Evolutionary conservation across 2,888 invertebrate species (phyloP).

Genomic region (Sarcophaga carnaria): DNA sequence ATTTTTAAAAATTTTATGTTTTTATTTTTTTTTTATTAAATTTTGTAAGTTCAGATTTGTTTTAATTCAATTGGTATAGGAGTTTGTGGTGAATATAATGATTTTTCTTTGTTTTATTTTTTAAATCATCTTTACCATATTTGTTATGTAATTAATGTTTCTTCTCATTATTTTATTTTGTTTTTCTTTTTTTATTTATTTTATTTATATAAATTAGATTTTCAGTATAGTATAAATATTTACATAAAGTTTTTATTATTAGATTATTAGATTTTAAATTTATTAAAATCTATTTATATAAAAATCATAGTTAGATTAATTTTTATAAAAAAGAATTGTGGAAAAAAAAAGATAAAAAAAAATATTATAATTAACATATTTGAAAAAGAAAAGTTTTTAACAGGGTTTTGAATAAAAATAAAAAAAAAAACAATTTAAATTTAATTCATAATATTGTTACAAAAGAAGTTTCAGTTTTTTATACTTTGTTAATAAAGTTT

Average conservation of each 20-base stretch:
- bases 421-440: not conserved
- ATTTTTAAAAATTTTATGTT: slow-evolving; percentile 44
- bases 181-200: not conserved
- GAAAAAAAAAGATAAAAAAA: not conserved
- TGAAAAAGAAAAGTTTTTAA: not conserved
- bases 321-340: not conserved
- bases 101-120: not conserved
- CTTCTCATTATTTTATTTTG: slow-evolving; percentile 5
- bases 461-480: too few relatives aligned
- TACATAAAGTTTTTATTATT: slow-evolving; percentile 54
- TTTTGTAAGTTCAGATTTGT: slow-evolving; percentile 44
- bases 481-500: slow-evolving; percentile 21
- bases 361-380: not conserved
- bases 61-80: slow-evolving; percentile 56
- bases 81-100: slow-evolving; percentile 54
- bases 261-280: slow-evolving; percentile 34
- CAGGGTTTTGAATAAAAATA: slow-evolving; percentile 12
- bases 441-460: not conserved
- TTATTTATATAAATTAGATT: slow-evolving; percentile 39
- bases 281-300: slow-evolving; percentile 22
- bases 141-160: slow-evolving; percentile 11
- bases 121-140: slow-evolving; percentile 32
- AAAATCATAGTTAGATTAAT: not conserved
- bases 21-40: slow-evolving; percentile 15
- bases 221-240: slow-evolving; percentile 50